Percentiles rank a stretch among this genome's conserved stretches.
These are phyloP conservation scores for Phania funesta DNA, from an alignment of 2,888 invertebrate species.

Conservation along the genomic window DNA sequence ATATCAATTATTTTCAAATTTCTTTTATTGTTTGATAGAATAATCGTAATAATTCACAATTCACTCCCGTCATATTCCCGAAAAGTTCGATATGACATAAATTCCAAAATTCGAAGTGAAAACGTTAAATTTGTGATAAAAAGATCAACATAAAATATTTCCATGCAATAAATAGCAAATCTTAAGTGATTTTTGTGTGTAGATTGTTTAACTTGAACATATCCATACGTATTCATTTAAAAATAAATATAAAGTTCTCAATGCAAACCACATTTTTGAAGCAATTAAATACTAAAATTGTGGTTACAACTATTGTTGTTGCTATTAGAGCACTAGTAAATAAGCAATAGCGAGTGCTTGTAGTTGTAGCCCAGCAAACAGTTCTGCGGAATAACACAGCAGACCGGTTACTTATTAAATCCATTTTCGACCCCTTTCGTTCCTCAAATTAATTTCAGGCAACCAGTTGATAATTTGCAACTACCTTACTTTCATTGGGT, in stretches of 20 bases:
- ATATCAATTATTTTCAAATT: no score
- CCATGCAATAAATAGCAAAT: constrained; percentile 1
- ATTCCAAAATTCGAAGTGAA: neutral
- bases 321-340: constrained; percentile 47
- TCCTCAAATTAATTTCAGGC: no score
- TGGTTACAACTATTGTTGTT: constrained; percentile 59
- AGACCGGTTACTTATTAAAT: no score
- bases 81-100: neutral
- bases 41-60: no score
- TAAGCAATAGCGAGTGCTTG: constrained; percentile 17
- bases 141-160: neutral
- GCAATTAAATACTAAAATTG: constrained; percentile 66
- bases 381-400: neutral
- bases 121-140: neutral
- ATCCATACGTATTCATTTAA: neutral
- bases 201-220: constrained; percentile 18
- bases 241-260: constrained; percentile 52
- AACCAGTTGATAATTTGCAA: no score
- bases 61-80: neutral
- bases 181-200: constrained; percentile 15
- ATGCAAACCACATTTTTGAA: constrained; percentile 65
- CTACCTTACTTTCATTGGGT: no score
- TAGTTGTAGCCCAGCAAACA: constrained; percentile 17
- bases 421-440: no score
- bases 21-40: no score